A percentile compares a stretch with the other conserved stretches of the same genome.
Evolutionary conservation across 2,797 vertebrate genomes (phyloP).

Genomic region (Phyllotis vaccarum): DNA sequence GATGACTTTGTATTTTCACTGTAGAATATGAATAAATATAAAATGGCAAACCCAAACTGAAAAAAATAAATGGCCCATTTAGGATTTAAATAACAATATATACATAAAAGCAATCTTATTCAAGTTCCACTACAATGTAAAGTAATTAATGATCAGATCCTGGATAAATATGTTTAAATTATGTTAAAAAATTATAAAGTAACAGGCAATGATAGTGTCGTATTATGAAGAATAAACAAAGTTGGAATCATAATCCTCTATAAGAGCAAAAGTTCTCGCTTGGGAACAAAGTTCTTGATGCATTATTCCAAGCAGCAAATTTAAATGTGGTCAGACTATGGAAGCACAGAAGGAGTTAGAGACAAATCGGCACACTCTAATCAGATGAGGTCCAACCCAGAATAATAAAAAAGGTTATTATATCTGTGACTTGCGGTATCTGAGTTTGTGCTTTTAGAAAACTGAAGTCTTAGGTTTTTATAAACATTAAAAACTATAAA

Average conservation of each 20-base stretch:
- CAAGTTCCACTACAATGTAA: constrained; percentile 6
- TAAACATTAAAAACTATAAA: constrained; percentile 19
- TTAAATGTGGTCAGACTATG: background rate
- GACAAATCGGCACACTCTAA: constrained; percentile 46
- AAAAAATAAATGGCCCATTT: background rate
- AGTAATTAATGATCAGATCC: background rate
- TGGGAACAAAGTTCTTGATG: constrained; percentile 30
- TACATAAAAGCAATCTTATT: background rate
- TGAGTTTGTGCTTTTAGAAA: background rate
- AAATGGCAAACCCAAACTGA: background rate
- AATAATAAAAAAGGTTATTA: constrained; percentile 24
- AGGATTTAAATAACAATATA: background rate
- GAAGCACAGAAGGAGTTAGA: constrained; percentile 53
- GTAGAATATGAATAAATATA: background rate
- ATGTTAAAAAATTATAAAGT: background rate
- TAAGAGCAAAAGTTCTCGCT: background rate
- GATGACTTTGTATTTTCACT: background rate
- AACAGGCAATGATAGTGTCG: too few species aligned
- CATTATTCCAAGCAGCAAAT: background rate
- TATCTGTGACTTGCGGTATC: background rate
- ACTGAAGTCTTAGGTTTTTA: constrained; percentile 6
- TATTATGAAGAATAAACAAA: constrained; percentile 13
- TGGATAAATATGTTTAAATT: background rate
- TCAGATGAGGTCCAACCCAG: constrained; percentile 46
- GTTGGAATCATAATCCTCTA: background rate